Evolutionary conservation across 2,888 invertebrate species (phyloP).

Genomic region (Zaprionus lineosus): DNA sequence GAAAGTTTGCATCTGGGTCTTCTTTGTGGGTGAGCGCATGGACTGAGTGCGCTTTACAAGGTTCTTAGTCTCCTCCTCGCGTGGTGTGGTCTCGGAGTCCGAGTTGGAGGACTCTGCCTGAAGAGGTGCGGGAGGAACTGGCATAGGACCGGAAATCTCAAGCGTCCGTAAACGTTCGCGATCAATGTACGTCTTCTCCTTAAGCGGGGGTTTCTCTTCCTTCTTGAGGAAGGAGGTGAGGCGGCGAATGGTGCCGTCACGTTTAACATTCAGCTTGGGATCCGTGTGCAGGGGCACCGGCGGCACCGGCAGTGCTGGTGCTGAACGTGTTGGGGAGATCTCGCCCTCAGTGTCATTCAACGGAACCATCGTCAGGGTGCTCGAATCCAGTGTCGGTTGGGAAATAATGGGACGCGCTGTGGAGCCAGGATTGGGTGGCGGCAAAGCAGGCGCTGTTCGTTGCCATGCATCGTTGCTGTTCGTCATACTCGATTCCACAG

Average conservation of each 20-base stretch:
- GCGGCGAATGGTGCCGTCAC: constrained; percentile 87
- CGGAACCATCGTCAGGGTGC: constrained; percentile 84
- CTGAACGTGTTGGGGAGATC: constrained; percentile 84
- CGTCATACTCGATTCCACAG: constrained; percentile 50
- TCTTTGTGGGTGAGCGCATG: constrained; percentile 86
- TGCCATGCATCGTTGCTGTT: constrained; percentile 56
- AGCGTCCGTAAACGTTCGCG: constrained; percentile 88
- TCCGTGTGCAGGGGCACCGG: constrained; percentile 82
- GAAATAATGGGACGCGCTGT: constrained; percentile 90
- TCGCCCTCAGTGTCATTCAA: constrained; percentile 57
- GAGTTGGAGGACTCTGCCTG: constrained; percentile 84
- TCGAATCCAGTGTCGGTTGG: constrained; percentile 90
- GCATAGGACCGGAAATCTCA: constrained; percentile 93
- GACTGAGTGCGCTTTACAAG: constrained; percentile 90
- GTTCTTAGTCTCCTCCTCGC: constrained; percentile 83
- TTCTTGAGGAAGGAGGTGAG: constrained; percentile 90
- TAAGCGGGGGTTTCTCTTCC: constrained; percentile 85
- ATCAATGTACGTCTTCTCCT: constrained; percentile 87
- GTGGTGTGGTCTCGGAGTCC: constrained; percentile 80
- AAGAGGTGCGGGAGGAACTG: constrained; percentile 72
- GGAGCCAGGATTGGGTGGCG: constrained; percentile 86
- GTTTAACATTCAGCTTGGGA: constrained; percentile 83
- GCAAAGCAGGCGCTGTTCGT: constrained; percentile 84
- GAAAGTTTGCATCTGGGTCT: constrained; percentile 88
- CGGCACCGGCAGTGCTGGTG: constrained; percentile 84